Conservation (phyloP, 2,888 invertebrate species). For the Augochlorella aurata region DNA sequence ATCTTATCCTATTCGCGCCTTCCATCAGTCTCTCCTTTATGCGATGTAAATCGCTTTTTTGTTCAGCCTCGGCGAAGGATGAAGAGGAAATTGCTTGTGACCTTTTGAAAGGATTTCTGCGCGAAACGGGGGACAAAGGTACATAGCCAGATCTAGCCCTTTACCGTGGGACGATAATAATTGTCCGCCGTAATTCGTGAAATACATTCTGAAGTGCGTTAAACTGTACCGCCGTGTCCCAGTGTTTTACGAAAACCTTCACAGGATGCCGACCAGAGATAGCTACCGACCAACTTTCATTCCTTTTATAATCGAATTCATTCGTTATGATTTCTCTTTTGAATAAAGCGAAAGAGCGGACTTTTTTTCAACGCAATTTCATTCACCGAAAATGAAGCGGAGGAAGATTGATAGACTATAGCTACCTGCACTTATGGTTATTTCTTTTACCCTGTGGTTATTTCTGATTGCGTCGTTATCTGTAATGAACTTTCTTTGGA, state of each 20-base stretch:
- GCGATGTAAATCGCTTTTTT: slow-evolving; percentile 66
- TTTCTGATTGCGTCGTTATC: neutral
- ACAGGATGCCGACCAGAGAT: slow-evolving; percentile 1
- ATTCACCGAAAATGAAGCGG: neutral
- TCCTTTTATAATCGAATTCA: slow-evolving; percentile 1
- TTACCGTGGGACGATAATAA: slow-evolving; percentile 61
- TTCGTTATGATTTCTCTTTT: neutral
- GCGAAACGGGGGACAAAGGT: slow-evolving; percentile 44
- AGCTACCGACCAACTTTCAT: neutral
- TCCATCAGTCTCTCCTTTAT: slow-evolving; percentile 65
- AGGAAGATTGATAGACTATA: neutral
- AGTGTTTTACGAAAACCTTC: slow-evolving; percentile 44
- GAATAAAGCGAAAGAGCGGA: neutral
- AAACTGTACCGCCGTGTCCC: slow-evolving; percentile 43
- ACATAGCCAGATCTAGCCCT: slow-evolving; percentile 45
- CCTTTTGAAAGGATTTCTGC: slow-evolving; percentile 54
- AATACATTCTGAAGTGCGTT: slow-evolving; percentile 52
- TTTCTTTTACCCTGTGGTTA: neutral
- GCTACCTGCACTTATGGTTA: neutral
- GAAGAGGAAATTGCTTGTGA: slow-evolving; percentile 63
- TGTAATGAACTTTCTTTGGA: no score
- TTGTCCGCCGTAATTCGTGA: slow-evolving; percentile 53
- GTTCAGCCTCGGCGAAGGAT: slow-evolving; percentile 41
- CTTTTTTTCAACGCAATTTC: no score
- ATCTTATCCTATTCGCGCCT: slow-evolving; percentile 58